Conservation (phyloP, 2,888 invertebrate species). For the Dryadula phaetusa region DNA sequence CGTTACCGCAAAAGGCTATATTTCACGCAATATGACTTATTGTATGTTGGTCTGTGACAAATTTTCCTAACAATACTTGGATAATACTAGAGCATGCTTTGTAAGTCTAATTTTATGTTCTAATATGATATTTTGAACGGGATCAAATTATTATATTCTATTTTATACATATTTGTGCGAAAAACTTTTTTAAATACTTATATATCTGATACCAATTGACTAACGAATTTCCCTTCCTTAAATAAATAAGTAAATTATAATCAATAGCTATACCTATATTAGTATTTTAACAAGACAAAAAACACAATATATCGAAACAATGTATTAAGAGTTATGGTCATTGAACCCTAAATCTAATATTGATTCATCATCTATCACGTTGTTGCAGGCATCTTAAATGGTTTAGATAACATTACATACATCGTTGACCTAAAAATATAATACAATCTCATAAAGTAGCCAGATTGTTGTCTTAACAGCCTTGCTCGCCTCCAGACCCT, state of each 20-base stretch:
- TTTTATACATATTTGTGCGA: not conserved
- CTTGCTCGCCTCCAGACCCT: slow-evolving; percentile 42
- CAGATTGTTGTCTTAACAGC: slow-evolving; percentile 45
- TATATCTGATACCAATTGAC: not conserved
- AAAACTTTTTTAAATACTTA: not conserved
- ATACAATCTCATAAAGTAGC: slow-evolving; percentile 36
- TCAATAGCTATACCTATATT: too few species aligned
- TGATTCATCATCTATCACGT: not conserved
- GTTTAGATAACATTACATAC: slow-evolving; percentile 5
- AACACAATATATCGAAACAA: not conserved
- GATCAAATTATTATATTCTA: not conserved
- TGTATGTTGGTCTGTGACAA: slow-evolving; percentile 67
- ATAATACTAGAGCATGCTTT: slow-evolving; percentile 34
- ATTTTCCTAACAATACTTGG: slow-evolving; percentile 57
- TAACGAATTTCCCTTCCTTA: too few species aligned
- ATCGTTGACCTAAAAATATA: slow-evolving; percentile 24
- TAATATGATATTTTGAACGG: not conserved
- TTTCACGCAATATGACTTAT: slow-evolving; percentile 64
- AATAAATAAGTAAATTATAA: too few species aligned
- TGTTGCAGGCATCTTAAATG: slow-evolving; percentile 4
- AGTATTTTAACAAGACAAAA: not conserved
- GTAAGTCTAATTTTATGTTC: not conserved
- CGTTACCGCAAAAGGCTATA: slow-evolving; percentile 60
- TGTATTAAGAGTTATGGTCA: not conserved
- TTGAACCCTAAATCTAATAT: not conserved